Conservation (phyloP, 2,888 invertebrate species). For the Noctua fimbriata region DNA sequence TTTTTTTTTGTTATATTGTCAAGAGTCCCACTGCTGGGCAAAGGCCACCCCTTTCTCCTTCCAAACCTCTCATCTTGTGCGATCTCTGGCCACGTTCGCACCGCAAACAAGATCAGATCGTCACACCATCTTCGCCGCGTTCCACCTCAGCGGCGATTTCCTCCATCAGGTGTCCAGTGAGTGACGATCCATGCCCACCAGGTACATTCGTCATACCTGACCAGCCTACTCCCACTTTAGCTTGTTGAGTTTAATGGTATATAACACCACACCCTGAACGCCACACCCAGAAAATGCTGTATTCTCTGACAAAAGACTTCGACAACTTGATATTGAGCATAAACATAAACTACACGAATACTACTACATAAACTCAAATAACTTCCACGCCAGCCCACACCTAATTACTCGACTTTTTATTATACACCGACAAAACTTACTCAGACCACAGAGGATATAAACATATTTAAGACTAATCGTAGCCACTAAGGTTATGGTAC, state of each 20-base stretch:
- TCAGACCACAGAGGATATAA: not conserved
- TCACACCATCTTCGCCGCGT: not conserved
- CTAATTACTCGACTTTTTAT: conserved; percentile 10
- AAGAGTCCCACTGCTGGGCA: no score
- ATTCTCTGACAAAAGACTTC: not conserved
- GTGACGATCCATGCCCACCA: no score
- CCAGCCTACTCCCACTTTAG: not conserved
- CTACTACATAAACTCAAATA: not conserved
- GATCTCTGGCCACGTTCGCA: no score
- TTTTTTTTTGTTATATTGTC: no score
- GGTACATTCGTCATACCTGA: not conserved
- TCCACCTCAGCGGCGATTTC: no score
- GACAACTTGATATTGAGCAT: not conserved
- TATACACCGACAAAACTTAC: not conserved
- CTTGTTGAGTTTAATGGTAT: not conserved
- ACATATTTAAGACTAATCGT: conserved; percentile 48
- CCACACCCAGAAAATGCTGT: not conserved
- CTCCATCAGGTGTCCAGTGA: no score
- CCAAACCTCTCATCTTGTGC: no score
- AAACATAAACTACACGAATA: not conserved
- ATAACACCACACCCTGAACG: not conserved
- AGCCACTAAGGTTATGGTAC: conserved; percentile 34
- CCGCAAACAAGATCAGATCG: not conserved
- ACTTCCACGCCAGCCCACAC: not conserved
- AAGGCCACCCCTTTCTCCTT: no score